These are phyloP conservation scores for Aspidiotus destructor DNA, from an alignment of 2,888 invertebrate species.

Conservation along the genomic window DNA sequence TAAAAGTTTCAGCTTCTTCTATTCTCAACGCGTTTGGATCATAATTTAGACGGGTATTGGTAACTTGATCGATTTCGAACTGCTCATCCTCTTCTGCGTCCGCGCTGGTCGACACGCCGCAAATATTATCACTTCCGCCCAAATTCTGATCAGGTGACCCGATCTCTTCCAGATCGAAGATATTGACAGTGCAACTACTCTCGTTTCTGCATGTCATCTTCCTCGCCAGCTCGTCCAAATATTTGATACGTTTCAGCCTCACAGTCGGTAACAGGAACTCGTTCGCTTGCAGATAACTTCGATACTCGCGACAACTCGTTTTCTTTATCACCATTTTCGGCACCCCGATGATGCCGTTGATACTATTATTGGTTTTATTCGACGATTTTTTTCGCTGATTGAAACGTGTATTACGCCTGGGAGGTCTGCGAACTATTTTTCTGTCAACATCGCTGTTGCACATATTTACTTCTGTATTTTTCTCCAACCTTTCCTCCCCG, in stretches of 20 bases:
- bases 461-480: no score
- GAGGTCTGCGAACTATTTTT: neutral
- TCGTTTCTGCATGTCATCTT: neutral
- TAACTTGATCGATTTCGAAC: neutral
- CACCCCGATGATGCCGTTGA: constrained; percentile 6
- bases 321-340: constrained; percentile 35
- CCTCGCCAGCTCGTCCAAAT: constrained; percentile 20
- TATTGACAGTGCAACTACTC: neutral
- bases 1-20: no score
- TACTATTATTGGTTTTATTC: neutral
- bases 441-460: neutral
- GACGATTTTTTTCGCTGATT: neutral
- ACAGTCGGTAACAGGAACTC: constrained; percentile 14
- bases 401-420: neutral
- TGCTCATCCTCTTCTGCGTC: neutral
- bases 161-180: neutral
- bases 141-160: neutral
- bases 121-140: neutral
- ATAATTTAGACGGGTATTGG: no score
- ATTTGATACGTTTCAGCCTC: constrained; percentile 6
- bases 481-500: no score
- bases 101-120: neutral
- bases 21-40: no score
- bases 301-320: constrained; percentile 16
- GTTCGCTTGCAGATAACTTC: constrained; percentile 17